Base-by-base conservation (phyloP, 2,888 invertebrate genomes). In the Cancer borealis region DNA sequence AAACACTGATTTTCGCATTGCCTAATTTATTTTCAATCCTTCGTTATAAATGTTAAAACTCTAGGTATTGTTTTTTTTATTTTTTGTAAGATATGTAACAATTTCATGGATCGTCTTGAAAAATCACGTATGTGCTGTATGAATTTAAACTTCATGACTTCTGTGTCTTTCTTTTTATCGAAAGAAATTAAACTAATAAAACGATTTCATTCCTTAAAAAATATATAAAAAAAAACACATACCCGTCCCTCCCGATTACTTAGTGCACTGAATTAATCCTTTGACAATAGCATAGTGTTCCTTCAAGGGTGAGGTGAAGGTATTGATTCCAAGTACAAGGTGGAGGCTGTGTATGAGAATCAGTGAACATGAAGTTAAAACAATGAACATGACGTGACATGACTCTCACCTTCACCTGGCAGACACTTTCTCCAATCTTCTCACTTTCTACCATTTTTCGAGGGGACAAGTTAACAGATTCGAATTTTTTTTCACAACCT, bases 271-370 rank as follows among this genome's bases (percentile, higher is more conserved):
- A 60, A 60, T 21, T 60, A 21, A 60, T 60, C 60, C 21, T 60
- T 17, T 5, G 17, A 54, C 12, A 17, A 26, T 10, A n/a, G 26
- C 26, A 79, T n/a, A n/a, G 73, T 26, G n/a, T 79, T n/a, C 5
- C 73, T 30, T 3, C 1, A 3, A 79, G 73, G 26, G 26, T 30
- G 73, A 79, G 73, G n/a, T 79, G 21, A 30, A 79, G 73, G 30
- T 79, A 79, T 79, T 79, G 73, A 79, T 79, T 79, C n/a, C 26
- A n/a, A 79, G 73, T 79, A 26, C 26, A 79, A 79, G 21, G 26
- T 79, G n/a, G 26, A 79, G 26, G 73, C 26, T 26, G 73, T 10
- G 39, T 2, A 39, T 39, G 26, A 26, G 21, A 79, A 79, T 79
- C 26, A 26, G 26, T 21, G 66, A 49, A 49, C 60, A 60, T 8